Evolutionary conservation across 2,888 invertebrate genomes (phyloP), one percentile per base, ranked within the genome.

Genomic region (Heteromyza rotundicornis): DNA sequence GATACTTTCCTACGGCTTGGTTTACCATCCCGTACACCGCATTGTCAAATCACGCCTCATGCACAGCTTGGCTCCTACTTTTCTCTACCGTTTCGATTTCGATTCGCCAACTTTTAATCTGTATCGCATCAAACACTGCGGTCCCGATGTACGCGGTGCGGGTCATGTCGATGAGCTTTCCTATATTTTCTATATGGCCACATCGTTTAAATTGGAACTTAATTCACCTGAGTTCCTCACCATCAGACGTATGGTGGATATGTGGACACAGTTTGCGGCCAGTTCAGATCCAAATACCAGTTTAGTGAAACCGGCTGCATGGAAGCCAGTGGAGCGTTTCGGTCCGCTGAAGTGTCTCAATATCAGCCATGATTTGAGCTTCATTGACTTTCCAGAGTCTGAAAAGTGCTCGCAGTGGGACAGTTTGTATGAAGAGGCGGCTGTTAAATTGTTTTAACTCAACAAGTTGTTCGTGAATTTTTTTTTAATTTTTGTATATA

Each of bases 21-120:
- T 83, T 52, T 81, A 79, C 80, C 83, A 82, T 65, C 81, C 76
- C 2, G 66, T 81, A 16, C 79, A 83, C 62, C 74, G 82, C 1
- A 67, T 72, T 2, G 51, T 75, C 0, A 67, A 74, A 1, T 75
- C 81, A 2, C 78, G 82, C 0, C 52, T 78, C 5, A 32, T 69
- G 0, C 70, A 70, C 36, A 71, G 74, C 5, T 59, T 68, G 16
- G 78, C 75, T 1, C 71, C 77, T 16, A 82, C 82, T 0, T 83
- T 74, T 56, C 59, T 80, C 0, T 82, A 80, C 53, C 77, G 82
- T 8, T 83, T 83, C 54, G 81, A 78, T 54, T 79, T 81, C 23
- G 82, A 83, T 63, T 83, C 83, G 2, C 74, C 77, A 10, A 68
- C 72, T 22, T 76, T 78, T 16, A 83, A 82, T 65, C 66, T 75